A percentile compares a stretch with the other conserved stretches of the same genome.
Evolutionary conservation across 1,140 invertebrate genomes (phyloP).

Genomic region (Gonioctena quinquepunctata): DNA sequence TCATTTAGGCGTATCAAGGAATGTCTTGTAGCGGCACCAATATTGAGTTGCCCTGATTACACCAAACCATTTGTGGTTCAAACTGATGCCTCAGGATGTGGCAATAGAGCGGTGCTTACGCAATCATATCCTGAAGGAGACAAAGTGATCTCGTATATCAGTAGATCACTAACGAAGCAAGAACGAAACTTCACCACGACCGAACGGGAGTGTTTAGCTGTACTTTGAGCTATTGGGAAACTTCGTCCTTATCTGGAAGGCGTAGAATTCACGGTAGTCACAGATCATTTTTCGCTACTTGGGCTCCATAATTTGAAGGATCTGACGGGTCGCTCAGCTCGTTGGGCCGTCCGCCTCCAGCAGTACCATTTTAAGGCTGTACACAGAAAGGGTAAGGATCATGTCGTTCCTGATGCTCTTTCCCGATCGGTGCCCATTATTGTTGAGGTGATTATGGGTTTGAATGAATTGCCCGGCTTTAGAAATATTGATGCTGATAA

Average conservation of each 20-base stretch:
- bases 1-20: slow-evolving; percentile 19
- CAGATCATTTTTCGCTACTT: slow-evolving; percentile 56
- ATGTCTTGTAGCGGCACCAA: slow-evolving; percentile 6
- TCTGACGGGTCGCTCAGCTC: slow-evolving; percentile 25
- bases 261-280: slow-evolving; percentile 52
- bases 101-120: slow-evolving; percentile 41
- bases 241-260: slow-evolving; percentile 51
- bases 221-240: slow-evolving; percentile 50
- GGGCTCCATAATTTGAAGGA: slow-evolving; percentile 48
- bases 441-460: not conserved
- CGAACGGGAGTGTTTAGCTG: slow-evolving; percentile 56
- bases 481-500: not conserved
- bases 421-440: not conserved
- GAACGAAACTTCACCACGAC: slow-evolving; percentile 53
- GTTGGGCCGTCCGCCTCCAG: slow-evolving; percentile 5
- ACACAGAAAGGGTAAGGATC: slow-evolving; percentile 10
- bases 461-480: not conserved
- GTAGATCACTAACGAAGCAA: slow-evolving; percentile 39
- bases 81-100: slow-evolving; percentile 32
- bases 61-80: slow-evolving; percentile 32
- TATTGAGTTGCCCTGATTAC: slow-evolving; percentile 26
- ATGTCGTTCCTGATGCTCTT: slow-evolving; percentile 13
- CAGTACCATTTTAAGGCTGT: not conserved
- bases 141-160: slow-evolving; percentile 56
- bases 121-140: slow-evolving; percentile 47